These are phyloP conservation scores for Lepas anatifera DNA, from an alignment of 2,888 invertebrate genomes.

Conservation along the genomic window DNA sequence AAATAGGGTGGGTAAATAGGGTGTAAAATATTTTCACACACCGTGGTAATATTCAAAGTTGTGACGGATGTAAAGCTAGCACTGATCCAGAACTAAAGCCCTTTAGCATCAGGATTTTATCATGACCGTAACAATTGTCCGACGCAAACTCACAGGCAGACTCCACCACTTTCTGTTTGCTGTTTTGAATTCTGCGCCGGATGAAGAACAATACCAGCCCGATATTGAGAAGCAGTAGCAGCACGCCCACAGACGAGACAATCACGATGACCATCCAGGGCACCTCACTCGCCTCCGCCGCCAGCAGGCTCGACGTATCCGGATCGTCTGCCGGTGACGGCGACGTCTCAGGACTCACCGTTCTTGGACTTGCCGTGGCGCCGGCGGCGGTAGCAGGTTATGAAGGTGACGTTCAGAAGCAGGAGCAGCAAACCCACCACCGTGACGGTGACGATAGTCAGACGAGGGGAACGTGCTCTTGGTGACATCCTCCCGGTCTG, in stretches of 20 bases:
- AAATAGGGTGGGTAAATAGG: slow-evolving; percentile 15
- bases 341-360: neutral
- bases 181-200: slow-evolving; percentile 21
- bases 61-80: neutral
- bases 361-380: slow-evolving; percentile 37
- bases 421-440: slow-evolving; percentile 48
- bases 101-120: too few relatives aligned
- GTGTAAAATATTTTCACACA: too few relatives aligned
- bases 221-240: slow-evolving; percentile 37
- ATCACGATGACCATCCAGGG: slow-evolving; percentile 83
- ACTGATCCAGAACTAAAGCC: too few relatives aligned
- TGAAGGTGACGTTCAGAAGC: slow-evolving; percentile 63
- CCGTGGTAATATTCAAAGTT: slow-evolving; percentile 26
- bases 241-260: slow-evolving; percentile 56
- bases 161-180: neutral
- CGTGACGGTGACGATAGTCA: neutral
- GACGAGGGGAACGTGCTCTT: slow-evolving; percentile 49
- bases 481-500: neutral
- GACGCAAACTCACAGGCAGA: slow-evolving; percentile 8
- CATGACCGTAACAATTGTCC: neutral
- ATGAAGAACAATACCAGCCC: slow-evolving; percentile 39
- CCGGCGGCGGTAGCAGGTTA: slow-evolving; percentile 70
- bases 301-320: neutral
- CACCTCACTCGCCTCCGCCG: slow-evolving; percentile 59
- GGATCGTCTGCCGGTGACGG: neutral